phyloP scores from a whole-genome alignment of 2,888 invertebrate species.

The Mesoligia furuncula region DNA sequence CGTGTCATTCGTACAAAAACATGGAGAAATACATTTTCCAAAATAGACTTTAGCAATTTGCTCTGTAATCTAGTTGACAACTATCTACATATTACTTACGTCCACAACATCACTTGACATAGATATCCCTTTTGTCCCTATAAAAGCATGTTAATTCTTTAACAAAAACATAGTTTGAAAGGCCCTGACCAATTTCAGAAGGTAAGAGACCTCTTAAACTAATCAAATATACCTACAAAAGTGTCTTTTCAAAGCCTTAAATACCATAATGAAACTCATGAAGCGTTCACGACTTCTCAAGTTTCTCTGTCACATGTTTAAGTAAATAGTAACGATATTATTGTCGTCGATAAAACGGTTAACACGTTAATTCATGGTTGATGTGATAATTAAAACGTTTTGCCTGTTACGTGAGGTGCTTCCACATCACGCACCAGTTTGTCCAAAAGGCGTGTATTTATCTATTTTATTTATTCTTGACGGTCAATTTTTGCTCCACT shows the following conservation, averaged over 20 bases:
- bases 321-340: conserved; percentile 53
- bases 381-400: conserved; percentile 63
- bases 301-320: conserved; percentile 33
- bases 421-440: conserved; percentile 54
- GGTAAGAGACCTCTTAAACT: conserved; percentile 33
- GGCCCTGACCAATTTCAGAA: conserved; percentile 19
- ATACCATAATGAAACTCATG: conserved; percentile 37
- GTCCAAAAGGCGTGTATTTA: conserved; percentile 6
- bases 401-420: conserved; percentile 48
- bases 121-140: conserved; percentile 5
- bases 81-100: background rate
- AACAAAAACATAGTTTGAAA: conserved; percentile 20
- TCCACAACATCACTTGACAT: conserved; percentile 40
- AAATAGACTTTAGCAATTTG: conserved; percentile 24
- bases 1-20: background rate
- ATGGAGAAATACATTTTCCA: conserved; percentile 4
- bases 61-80: conserved; percentile 18
- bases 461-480: background rate
- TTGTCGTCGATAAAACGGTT: conserved; percentile 53
- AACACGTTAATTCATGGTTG: conserved; percentile 63
- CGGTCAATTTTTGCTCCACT: background rate
- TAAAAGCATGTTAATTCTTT: conserved; percentile 13
- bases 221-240: conserved; percentile 45
- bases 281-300: conserved; percentile 54
- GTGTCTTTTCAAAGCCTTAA: conserved; percentile 14